phyloP scores from a whole-genome alignment of 1,140 invertebrate genomes.

The Calliphora vicina region DNA sequence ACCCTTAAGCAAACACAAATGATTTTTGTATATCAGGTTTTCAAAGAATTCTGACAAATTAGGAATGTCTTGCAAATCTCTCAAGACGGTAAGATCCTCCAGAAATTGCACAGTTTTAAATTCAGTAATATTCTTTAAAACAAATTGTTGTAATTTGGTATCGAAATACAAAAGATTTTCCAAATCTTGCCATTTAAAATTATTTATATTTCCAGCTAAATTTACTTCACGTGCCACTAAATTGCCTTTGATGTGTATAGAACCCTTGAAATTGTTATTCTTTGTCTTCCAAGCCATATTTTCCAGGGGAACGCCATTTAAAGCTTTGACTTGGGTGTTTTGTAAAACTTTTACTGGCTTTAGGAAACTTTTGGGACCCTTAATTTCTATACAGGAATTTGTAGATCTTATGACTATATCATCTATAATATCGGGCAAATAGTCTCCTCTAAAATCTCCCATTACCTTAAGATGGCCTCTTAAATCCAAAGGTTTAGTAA shows the following conservation, averaged over 20 bases:
- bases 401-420: conserved; percentile 49
- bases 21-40: conserved; percentile 47
- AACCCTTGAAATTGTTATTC: conserved; percentile 41
- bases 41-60: conserved; percentile 45
- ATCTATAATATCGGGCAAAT: conserved; percentile 47
- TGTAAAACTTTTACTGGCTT: conserved; percentile 34
- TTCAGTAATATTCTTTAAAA: conserved; percentile 41
- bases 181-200: conserved; percentile 19
- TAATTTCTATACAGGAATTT: conserved; percentile 37
- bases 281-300: conserved; percentile 45
- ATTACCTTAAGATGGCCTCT: conserved; percentile 44
- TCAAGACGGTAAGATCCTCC: conserved; percentile 45
- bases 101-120: conserved; percentile 32
- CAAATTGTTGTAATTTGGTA: conserved; percentile 32
- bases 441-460: conserved; percentile 48
- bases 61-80: conserved; percentile 37
- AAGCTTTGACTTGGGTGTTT: conserved; percentile 41
- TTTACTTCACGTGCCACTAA: conserved; percentile 44
- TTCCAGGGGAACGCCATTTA: conserved; percentile 51
- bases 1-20: conserved; percentile 31
- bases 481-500: conserved; percentile 43
- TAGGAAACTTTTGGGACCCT: conserved; percentile 52
- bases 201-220: conserved; percentile 43
- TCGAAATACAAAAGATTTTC: conserved; percentile 44
- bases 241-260: conserved; percentile 44